Conservation (phyloP, 2,797 vertebrate genomes). For the Parambassis ranga region DNA sequence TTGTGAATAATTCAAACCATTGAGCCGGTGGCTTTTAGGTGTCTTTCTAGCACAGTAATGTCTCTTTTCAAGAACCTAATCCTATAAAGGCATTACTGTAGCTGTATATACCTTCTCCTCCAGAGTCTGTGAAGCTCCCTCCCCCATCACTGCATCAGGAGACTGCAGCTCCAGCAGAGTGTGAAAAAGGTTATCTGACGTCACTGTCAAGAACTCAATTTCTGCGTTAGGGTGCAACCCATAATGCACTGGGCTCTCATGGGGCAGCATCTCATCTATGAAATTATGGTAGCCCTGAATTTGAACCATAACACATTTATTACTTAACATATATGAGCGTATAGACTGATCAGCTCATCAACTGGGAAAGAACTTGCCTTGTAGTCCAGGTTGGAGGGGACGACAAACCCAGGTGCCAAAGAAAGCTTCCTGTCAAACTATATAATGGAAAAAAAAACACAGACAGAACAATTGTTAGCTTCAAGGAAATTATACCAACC, state of each 20-base stretch:
- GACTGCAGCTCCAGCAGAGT: constrained; percentile 86
- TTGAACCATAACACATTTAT: background rate
- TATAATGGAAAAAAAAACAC: background rate
- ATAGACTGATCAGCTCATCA: too few species aligned
- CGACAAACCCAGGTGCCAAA: constrained; percentile 79
- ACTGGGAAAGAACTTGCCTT: constrained; percentile 72
- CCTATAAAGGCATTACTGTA: background rate
- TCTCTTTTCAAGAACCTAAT: too few species aligned
- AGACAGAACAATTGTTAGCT: background rate
- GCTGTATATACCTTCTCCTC: constrained; percentile 80
- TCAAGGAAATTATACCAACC: background rate
- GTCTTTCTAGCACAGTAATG: background rate
- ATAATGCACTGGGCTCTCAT: constrained; percentile 80
- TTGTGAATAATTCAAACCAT: background rate
- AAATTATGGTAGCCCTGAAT: constrained; percentile 80
- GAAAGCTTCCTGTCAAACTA: constrained; percentile 83
- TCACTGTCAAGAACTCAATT: constrained; percentile 83
- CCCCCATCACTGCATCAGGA: constrained; percentile 76
- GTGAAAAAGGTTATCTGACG: constrained; percentile 82
- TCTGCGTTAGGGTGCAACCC: constrained; percentile 83
- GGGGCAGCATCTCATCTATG: constrained; percentile 81
- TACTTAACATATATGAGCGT: background rate
- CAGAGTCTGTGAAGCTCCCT: constrained; percentile 79
- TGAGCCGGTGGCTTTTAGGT: background rate
- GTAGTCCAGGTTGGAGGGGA: constrained; percentile 82